Percentiles rank a stretch among this genome's conserved stretches.
These are phyloP conservation scores for Rhingia campestris DNA, from an alignment of 2,888 invertebrate genomes.

Conservation along the genomic window DNA sequence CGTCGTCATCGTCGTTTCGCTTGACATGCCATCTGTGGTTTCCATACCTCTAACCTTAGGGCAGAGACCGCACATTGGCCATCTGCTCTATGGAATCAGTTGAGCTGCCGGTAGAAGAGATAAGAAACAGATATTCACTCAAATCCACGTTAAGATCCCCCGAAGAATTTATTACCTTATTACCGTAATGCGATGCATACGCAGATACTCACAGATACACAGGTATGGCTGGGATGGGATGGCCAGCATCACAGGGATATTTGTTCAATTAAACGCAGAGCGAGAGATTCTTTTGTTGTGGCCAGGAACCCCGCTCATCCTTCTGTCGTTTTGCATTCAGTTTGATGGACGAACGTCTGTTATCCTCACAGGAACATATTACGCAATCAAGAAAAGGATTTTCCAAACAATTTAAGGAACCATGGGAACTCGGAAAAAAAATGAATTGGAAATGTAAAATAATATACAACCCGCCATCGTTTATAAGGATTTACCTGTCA, in stretches of 20 bases:
- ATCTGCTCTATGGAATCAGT: conserved; percentile 60
- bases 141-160: conserved; percentile 62
- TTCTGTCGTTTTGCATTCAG: conserved; percentile 51
- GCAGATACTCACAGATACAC: conserved; percentile 37
- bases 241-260: conserved; percentile 24
- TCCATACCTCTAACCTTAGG: conserved; percentile 22
- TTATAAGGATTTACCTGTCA: conserved; percentile 69
- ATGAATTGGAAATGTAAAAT: too few species aligned
- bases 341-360: conserved; percentile 61
- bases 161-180: conserved; percentile 62
- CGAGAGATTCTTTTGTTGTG: conserved; percentile 11
- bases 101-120: conserved; percentile 11
- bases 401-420: conserved; percentile 55
- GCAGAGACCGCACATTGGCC: conserved; percentile 56
- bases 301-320: conserved; percentile 35
- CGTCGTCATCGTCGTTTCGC: conserved; percentile 48
- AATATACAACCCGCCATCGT: too few species aligned
- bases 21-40: conserved; percentile 69
- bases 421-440: conserved; percentile 27
- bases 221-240: neutral
- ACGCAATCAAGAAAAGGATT: conserved; percentile 58
- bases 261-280: conserved; percentile 71
- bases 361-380: conserved; percentile 38
- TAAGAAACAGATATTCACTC: conserved; percentile 60
- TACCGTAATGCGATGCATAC: conserved; percentile 28